Evolutionary conservation across 2,888 invertebrate species (phyloP).

Genomic region (Metellina segmentata): DNA sequence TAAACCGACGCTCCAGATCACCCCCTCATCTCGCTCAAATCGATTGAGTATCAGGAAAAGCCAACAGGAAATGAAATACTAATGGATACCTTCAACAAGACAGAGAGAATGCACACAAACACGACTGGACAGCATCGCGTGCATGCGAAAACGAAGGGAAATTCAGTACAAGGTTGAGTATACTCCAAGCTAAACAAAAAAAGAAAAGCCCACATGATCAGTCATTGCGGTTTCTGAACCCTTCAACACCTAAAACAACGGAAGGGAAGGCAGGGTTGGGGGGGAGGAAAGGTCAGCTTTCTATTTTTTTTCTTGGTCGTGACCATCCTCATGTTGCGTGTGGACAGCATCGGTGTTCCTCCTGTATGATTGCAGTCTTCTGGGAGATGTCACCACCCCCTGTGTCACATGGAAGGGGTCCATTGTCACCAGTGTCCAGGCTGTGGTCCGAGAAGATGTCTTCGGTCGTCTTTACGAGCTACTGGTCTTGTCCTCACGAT

Average conservation of each 20-base stretch:
- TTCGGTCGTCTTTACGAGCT: not conserved
- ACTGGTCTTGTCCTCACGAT: too few species aligned
- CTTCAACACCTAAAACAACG: slow-evolving; percentile 32
- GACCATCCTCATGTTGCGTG: slow-evolving; percentile 65
- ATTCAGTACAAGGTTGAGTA: not conserved
- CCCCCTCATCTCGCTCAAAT: too few species aligned
- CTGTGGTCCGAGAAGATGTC: not conserved
- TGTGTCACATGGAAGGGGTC: not conserved
- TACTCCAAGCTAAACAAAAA: not conserved
- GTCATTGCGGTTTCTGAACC: slow-evolving; percentile 18
- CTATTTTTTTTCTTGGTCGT: slow-evolving; percentile 21
- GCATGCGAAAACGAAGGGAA: not conserved
- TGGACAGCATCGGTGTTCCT: slow-evolving; percentile 25
- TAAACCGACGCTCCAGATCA: too few species aligned
- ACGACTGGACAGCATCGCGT: not conserved
- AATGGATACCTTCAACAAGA: not conserved
- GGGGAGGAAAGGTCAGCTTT: not conserved
- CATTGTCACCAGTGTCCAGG: slow-evolving; percentile 36
- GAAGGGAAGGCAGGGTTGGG: not conserved
- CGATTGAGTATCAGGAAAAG: not conserved
- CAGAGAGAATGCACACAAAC: not conserved
- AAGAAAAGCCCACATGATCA: not conserved
- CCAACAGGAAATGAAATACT: not conserved
- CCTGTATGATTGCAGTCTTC: slow-evolving; percentile 14
- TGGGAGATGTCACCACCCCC: slow-evolving; percentile 68